Base-by-base conservation (phyloP, 2,888 invertebrate species). In the Macrophya alboannulata region DNA sequence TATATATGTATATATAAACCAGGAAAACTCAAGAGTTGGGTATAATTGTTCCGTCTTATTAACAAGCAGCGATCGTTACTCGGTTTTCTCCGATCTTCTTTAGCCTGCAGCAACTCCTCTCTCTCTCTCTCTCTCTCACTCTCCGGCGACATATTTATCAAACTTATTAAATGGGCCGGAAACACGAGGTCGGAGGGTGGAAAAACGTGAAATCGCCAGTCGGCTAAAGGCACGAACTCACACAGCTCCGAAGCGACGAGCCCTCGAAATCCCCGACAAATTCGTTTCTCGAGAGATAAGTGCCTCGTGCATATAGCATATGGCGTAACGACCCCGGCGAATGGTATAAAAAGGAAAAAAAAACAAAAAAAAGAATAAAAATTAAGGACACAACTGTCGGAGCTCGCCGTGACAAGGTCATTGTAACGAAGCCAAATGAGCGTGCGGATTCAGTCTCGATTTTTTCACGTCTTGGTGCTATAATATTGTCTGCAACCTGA, bases 11-110 rank as follows among this genome's bases (percentile, higher is more conserved):
- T 37, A 9, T 40, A 45, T 21, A 43, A 31, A 43, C 77, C 9
- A 21, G 15, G 15, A 15, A 43, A 45, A 81, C 62, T 59, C 43
- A 62, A 59, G 81, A 21, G 71, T 68, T 71, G 31, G 31, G 83
- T 71, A 68, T 83, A 83, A 83, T 83, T 83, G 83, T 83, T 68
- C 83, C 31, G 68, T 83, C 83, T 83, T 83, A 83, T 83, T 83
- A 83, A 62, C 68, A 71, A 83, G 48, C 48, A 25, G 31, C 37
- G 68, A 62, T 31, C n/a, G 68, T 68, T 51, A 51, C 59, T 77
- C 77, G 51, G 17, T 31, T 43, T 59, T 62, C 51, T 31, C 51
- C 17, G 51, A 37, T 48, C 77, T 37, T 31, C 3, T 51, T 3
- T 3, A 65, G 37, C 21, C 31, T 12, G 25, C 10, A 9, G 62